Evolutionary conservation across 2,797 vertebrate genomes (phyloP).

Genomic region (Yasuhikotakia modesta): DNA sequence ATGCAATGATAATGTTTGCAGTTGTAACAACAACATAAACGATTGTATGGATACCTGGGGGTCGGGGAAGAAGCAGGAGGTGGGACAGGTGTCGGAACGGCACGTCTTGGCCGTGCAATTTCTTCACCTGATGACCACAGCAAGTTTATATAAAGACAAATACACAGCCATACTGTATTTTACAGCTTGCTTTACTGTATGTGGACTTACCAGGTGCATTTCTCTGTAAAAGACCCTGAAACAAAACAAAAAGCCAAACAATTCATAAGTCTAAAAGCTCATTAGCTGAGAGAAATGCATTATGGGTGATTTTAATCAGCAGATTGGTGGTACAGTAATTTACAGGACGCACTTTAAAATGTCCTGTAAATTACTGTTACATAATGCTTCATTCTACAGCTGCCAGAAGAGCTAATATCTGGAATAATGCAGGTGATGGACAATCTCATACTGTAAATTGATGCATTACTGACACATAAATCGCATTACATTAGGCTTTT

Average conservation of each 20-base stretch:
- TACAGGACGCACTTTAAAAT: slow-evolving; percentile 8
- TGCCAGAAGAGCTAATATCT: slow-evolving; percentile 11
- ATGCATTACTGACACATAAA: slow-evolving; percentile 29
- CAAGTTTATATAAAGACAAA: slow-evolving; percentile 15
- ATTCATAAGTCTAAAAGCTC: slow-evolving; percentile 35
- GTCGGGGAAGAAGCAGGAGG: slow-evolving; percentile 66
- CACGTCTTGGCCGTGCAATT: slow-evolving; percentile 89
- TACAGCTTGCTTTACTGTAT: neutral
- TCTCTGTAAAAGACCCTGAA: slow-evolving; percentile 92
- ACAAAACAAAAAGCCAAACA: slow-evolving; percentile 66
- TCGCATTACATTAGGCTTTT: slow-evolving; percentile 9
- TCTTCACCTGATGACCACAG: slow-evolving; percentile 84
- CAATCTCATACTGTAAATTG: slow-evolving; percentile 15
- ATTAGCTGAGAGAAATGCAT: slow-evolving; percentile 20
- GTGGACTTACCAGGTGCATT: slow-evolving; percentile 92
- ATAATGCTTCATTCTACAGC: slow-evolving; percentile 10
- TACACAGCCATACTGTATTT: neutral
- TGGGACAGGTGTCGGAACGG: slow-evolving; percentile 78
- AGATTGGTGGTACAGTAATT: slow-evolving; percentile 3
- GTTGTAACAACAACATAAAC: neutral
- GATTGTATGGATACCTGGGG: slow-evolving; percentile 51
- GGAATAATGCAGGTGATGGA: neutral
- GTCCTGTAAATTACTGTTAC: neutral
- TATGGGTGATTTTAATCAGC: slow-evolving; percentile 20
- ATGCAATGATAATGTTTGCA: no score